These are phyloP conservation scores for Sorex araneus DNA, from an alignment of 2,113 vertebrate species.

Conservation along the genomic window DNA sequence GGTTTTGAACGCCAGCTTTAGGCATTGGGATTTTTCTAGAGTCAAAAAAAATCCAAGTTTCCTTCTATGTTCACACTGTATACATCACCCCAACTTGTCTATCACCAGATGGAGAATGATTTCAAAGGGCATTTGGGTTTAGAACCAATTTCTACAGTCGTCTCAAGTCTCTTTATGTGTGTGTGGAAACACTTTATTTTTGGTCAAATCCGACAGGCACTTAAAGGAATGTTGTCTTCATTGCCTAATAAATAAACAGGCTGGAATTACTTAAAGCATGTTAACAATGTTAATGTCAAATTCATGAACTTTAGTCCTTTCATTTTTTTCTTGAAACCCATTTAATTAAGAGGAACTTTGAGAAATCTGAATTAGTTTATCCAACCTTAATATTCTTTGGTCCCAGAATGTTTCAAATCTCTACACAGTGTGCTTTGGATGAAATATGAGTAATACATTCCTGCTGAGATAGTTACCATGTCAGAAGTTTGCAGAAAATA, in stretches of 20 bases:
- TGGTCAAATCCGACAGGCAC: slow-evolving; percentile 73
- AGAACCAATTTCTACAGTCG: slow-evolving; percentile 55
- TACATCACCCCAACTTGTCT: background rate
- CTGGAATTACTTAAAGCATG: slow-evolving; percentile 83
- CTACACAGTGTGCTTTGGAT: background rate
- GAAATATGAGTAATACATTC: background rate
- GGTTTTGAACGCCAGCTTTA: background rate
- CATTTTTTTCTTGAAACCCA: slow-evolving; percentile 52
- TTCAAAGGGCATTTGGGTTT: slow-evolving; percentile 32
- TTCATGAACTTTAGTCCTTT: slow-evolving; percentile 62
- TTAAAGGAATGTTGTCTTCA: slow-evolving; percentile 56
- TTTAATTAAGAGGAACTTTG: slow-evolving; percentile 56
- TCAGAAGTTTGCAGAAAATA: slow-evolving; percentile 31
- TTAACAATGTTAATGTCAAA: slow-evolving; percentile 67
- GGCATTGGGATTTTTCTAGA: background rate
- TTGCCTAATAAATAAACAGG: slow-evolving; percentile 79
- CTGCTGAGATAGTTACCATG: background rate
- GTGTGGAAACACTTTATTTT: slow-evolving; percentile 60
- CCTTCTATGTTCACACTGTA: background rate
- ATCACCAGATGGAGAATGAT: background rate
- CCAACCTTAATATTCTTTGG: slow-evolving; percentile 51
- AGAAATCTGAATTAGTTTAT: slow-evolving; percentile 45
- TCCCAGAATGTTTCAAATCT: slow-evolving; percentile 31
- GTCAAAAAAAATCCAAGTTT: background rate
- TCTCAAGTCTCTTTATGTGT: background rate